Evolutionary conservation across 2,113 vertebrate species (phyloP).

Genomic region (Zosterops hypoxanthus): DNA sequence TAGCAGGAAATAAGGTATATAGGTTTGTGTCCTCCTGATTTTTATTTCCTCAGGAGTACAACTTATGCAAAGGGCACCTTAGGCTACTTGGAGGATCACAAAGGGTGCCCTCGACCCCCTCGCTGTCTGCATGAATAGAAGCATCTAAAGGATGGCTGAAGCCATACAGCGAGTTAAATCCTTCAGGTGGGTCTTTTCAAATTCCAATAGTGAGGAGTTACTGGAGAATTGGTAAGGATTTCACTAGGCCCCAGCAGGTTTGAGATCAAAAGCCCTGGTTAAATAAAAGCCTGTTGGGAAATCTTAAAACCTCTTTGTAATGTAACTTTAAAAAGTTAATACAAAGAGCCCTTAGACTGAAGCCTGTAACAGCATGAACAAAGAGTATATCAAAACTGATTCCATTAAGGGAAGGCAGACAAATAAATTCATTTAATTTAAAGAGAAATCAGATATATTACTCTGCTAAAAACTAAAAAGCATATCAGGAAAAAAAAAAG

Average conservation of each 20-base stretch:
- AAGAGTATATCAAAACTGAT: constrained; percentile 84
- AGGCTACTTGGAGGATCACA: constrained; percentile 80
- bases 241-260: constrained; percentile 81
- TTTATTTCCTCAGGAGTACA: constrained; percentile 81
- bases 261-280: constrained; percentile 85
- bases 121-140: constrained; percentile 73
- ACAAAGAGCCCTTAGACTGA: constrained; percentile 82
- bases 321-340: constrained; percentile 86
- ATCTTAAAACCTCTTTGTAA: constrained; percentile 87
- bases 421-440: constrained; percentile 79
- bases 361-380: constrained; percentile 78
- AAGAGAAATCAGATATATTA: constrained; percentile 74
- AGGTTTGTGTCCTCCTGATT: constrained; percentile 78
- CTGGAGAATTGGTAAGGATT: constrained; percentile 84
- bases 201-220: constrained; percentile 82
- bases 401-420: constrained; percentile 75
- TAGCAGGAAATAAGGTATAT: constrained; percentile 83
- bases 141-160: constrained; percentile 75
- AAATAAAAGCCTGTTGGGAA: constrained; percentile 86
- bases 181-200: constrained; percentile 88
- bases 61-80: constrained; percentile 82
- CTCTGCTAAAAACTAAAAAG: constrained; percentile 30
- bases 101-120: constrained; percentile 73
- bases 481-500: neutral
- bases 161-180: constrained; percentile 78